Conservation (phyloP, 1,140 invertebrate species). For the Sarcophaga peregrina region DNA sequence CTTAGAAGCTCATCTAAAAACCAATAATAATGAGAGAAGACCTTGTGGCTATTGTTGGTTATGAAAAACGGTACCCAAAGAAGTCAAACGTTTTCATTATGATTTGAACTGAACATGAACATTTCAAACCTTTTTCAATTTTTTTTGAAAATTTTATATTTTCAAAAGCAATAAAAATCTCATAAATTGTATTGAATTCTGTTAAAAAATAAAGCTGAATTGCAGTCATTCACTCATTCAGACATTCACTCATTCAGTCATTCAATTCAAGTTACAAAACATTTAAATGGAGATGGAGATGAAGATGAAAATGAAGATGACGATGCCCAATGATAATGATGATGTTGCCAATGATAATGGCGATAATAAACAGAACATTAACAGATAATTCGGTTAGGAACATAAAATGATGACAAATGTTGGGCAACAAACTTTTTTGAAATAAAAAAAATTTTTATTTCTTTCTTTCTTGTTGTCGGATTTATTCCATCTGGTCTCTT, state of each 20-base stretch:
- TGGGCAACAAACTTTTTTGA: too few relatives aligned
- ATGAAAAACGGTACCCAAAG: neutral
- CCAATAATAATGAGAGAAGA: too few relatives aligned
- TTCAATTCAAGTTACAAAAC: neutral
- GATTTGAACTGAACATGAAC: neutral
- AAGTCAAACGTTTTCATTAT: neutral
- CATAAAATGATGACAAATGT: neutral
- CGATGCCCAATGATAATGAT: too few relatives aligned
- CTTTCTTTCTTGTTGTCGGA: too few relatives aligned
- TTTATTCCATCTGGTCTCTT: too few relatives aligned
- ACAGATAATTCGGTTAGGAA: neutral
- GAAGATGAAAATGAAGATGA: neutral
- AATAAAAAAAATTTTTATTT: too few relatives aligned
- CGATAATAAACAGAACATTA: slow-evolving; percentile 11
- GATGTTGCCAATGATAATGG: neutral
- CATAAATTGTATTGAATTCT: neutral
- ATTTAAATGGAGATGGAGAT: neutral
- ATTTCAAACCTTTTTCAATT: neutral
- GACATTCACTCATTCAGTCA: neutral
- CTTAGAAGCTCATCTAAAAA: too few relatives aligned
- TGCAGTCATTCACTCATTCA: neutral
- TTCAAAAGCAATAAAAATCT: slow-evolving; percentile 11
- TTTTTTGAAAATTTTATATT: neutral
- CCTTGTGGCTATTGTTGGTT: neutral
- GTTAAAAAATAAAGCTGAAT: neutral